Base-by-base conservation (phyloP, 2,888 invertebrate species). In the Galerucella calmariensis region DNA sequence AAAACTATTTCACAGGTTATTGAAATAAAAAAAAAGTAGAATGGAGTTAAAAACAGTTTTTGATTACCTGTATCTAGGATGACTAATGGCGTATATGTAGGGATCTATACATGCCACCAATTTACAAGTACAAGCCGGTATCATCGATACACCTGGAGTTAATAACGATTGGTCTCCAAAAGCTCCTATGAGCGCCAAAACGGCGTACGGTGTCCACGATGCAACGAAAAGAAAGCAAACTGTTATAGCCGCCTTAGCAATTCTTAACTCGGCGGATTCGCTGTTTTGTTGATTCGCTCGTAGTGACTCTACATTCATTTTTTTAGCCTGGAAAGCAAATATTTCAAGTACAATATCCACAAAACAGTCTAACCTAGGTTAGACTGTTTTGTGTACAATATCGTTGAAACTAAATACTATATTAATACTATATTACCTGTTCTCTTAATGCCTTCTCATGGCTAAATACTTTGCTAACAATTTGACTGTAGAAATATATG, bases 121-220 rank as follows among this genome's bases (percentile, higher is more conserved):
- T 89, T 97, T 97, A 84, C 96, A 96, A 48, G 95, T 91, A 77
- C 94, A 92, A 0, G 96, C 95, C 5, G 96, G 96, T 80, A 96
- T 92, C 95, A 96, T 96, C 0, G 95, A 94, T 0, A 93, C 92
- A 81, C 91, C 92, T 0, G 94, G 94, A 0, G 94, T 94, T 6
- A 94, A 87, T 2, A 94, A 86, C 68, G 90, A 89, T 84, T 91
- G 91, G 86, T 95, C 92, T 24, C 96, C 96, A 83, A 94, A 95
- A 2, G 94, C 94, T 2, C 95, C 95, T 79, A 94, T 95, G 73
- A 96, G 88, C 0, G 97, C 92, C 82, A 92, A 92, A 0, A 95
- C 92, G 0, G 95, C 96, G 84, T 97, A 97, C 0, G 97, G 97
- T 4, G 95, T 95, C 97, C 97, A 97, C 0, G 96, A 94, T 2